These are phyloP conservation scores for Sebastes hubbsi DNA, from an alignment of 2,797 vertebrate genomes.

Conservation along the genomic window DNA sequence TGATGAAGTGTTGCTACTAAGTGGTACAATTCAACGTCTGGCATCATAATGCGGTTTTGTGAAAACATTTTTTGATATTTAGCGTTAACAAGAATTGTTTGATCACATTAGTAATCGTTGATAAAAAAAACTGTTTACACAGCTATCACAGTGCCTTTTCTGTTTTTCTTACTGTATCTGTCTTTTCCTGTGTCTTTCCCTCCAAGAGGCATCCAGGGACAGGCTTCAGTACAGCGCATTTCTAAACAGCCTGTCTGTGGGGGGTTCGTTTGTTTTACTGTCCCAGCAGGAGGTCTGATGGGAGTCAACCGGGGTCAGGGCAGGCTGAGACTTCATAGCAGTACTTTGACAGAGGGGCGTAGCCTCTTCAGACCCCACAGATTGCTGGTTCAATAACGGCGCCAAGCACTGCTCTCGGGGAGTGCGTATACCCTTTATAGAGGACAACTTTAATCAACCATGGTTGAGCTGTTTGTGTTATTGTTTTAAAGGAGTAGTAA, in stretches of 20 bases:
- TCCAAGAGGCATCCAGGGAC: slow-evolving; percentile 64
- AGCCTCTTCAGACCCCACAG: slow-evolving; percentile 78
- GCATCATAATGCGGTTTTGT: not conserved
- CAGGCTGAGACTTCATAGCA: slow-evolving; percentile 69
- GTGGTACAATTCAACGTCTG: slow-evolving; percentile 13
- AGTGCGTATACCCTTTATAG: slow-evolving; percentile 70
- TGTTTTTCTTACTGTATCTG: slow-evolving; percentile 30
- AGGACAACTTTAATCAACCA: slow-evolving; percentile 76
- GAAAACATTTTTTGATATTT: slow-evolving; percentile 35
- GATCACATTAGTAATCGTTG: slow-evolving; percentile 14
- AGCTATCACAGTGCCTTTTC: not conserved
- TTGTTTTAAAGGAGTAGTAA: slow-evolving; percentile 60
- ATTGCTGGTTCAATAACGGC: slow-evolving; percentile 76
- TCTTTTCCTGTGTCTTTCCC: slow-evolving; percentile 46
- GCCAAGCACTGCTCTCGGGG: slow-evolving; percentile 39
- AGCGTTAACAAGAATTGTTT: slow-evolving; percentile 14
- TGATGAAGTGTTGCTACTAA: slow-evolving; percentile 17
- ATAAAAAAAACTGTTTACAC: not conserved
- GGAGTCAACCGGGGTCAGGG: slow-evolving; percentile 79
- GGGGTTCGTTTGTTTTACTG: slow-evolving; percentile 81
- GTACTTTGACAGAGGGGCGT: slow-evolving; percentile 73
- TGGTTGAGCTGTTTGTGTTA: slow-evolving; percentile 60
- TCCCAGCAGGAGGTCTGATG: slow-evolving; percentile 78
- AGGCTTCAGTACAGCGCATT: slow-evolving; percentile 69
- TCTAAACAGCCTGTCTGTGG: slow-evolving; percentile 79